Percentiles rank a stretch among this genome's conserved stretches.
phyloP scores from a whole-genome alignment of 2,888 invertebrate genomes.

The Liopterus haemorrhoidalis region DNA sequence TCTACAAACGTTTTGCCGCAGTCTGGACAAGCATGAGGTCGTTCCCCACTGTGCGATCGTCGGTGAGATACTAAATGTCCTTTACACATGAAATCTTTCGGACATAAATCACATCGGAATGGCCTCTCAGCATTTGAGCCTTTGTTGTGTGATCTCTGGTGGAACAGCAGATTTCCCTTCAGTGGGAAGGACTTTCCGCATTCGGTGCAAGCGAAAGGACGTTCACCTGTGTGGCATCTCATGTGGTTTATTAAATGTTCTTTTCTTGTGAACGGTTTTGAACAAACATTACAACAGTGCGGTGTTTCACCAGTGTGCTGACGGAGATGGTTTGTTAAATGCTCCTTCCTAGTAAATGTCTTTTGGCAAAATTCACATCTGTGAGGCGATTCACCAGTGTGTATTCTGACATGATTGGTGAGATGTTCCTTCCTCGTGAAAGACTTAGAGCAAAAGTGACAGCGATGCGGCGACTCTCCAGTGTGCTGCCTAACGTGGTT shows the following conservation, averaged over 20 bases:
- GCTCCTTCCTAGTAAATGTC: constrained; percentile 66
- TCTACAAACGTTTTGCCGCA: constrained; percentile 76
- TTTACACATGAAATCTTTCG: constrained; percentile 84
- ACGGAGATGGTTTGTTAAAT: constrained; percentile 64
- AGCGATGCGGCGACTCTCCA: constrained; percentile 80
- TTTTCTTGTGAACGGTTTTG: constrained; percentile 67
- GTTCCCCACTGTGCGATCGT: constrained; percentile 66
- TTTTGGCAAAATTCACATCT: constrained; percentile 65
- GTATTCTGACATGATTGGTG: constrained; percentile 69
- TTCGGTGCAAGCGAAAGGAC: constrained; percentile 76
- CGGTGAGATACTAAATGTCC: constrained; percentile 79
- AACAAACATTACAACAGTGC: constrained; percentile 67
- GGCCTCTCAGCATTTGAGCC: constrained; percentile 59
- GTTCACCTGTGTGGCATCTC: constrained; percentile 73
- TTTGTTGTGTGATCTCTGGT: constrained; percentile 80
- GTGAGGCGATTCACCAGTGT: constrained; percentile 64
- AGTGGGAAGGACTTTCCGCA: constrained; percentile 83
- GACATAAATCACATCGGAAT: constrained; percentile 75
- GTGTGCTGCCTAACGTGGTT: constrained; percentile 84
- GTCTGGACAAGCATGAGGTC: constrained; percentile 59
- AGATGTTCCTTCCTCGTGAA: constrained; percentile 83
- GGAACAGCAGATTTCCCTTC: constrained; percentile 78
- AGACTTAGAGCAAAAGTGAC: constrained; percentile 77
- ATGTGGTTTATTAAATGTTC: constrained; percentile 71
- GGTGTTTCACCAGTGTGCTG: constrained; percentile 68